Conservation (phyloP, 2,888 invertebrate genomes). For the Platypus cylindrus region DNA sequence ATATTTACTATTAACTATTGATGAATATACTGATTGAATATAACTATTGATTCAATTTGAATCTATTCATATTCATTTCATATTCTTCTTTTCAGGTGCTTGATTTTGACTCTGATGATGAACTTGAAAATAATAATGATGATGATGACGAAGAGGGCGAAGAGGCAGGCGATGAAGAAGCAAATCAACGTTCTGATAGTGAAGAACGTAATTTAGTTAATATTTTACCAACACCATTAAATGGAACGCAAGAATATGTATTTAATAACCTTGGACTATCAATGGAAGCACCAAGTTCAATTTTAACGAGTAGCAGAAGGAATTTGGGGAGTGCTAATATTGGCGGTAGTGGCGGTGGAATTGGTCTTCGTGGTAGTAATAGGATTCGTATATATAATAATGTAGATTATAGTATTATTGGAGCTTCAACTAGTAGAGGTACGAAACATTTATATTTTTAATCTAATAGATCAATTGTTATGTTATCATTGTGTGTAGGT, state of each 20-base stretch:
- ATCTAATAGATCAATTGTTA: too few species aligned
- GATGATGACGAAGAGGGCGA: constrained; percentile 51
- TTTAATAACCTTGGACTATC: constrained; percentile 10
- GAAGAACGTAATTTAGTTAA: constrained; percentile 38
- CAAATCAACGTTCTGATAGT: constrained; percentile 8
- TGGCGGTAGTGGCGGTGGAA: constrained; percentile 7
- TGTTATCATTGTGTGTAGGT: too few species aligned
- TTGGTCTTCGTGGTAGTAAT: constrained; percentile 5
- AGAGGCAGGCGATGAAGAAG: constrained; percentile 9
- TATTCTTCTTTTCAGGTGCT: too few species aligned
- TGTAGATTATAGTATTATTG: constrained; percentile 13
- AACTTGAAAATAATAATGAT: too few species aligned
- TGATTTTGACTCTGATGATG: too few species aligned
- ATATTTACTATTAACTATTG: too few species aligned
- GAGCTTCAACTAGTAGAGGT: constrained; percentile 14
- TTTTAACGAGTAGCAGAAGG: too few species aligned
- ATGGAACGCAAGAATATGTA: constrained; percentile 30
- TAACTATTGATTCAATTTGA: too few species aligned
- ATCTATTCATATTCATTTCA: too few species aligned
- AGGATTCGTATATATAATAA: too few species aligned
- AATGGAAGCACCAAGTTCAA: constrained; percentile 5
- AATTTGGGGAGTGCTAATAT: neutral
- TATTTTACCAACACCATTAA: constrained; percentile 47
- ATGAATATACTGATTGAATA: too few species aligned
- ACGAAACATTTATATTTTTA: too few species aligned